These are phyloP conservation scores for Dynastes grantii DNA, from an alignment of 2,888 invertebrate genomes.

Conservation along the genomic window DNA sequence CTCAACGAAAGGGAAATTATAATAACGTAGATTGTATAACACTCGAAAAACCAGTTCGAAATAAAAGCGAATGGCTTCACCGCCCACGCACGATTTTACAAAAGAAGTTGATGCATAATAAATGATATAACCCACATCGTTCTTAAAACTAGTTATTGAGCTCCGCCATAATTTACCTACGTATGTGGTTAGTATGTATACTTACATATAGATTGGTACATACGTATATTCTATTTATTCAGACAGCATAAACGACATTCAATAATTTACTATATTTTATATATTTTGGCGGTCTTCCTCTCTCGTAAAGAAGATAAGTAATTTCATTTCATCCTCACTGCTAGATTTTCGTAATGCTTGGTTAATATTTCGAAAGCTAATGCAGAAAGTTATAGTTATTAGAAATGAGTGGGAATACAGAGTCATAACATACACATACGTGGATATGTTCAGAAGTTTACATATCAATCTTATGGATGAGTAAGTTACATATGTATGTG, in stretches of 20 bases:
- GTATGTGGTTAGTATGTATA: too few relatives aligned
- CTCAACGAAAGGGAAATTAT: slow-evolving; percentile 3
- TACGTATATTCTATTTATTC: not conserved
- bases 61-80: not conserved
- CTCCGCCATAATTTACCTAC: not conserved
- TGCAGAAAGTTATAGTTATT: not conserved
- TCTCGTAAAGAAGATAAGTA: not conserved
- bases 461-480: too few relatives aligned
- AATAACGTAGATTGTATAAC: not conserved
- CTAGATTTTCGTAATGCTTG: too few relatives aligned
- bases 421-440: too few relatives aligned
- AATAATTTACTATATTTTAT: not conserved
- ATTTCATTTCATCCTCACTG: not conserved
- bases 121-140: slow-evolving; percentile 13
- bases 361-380: not conserved
- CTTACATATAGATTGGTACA: not conserved
- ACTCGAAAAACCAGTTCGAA: slow-evolving; percentile 7
- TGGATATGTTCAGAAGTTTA: too few relatives aligned
- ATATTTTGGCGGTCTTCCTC: not conserved
- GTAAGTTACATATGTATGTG: too few relatives aligned
- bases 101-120: slow-evolving; percentile 3
- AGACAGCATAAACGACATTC: not conserved
- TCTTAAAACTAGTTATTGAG: not conserved
- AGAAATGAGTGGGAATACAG: too few relatives aligned
- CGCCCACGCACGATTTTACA: slow-evolving; percentile 6